Evolutionary conservation across 2,888 invertebrate species (phyloP).

Genomic region (Holacanthella duospinosa): DNA sequence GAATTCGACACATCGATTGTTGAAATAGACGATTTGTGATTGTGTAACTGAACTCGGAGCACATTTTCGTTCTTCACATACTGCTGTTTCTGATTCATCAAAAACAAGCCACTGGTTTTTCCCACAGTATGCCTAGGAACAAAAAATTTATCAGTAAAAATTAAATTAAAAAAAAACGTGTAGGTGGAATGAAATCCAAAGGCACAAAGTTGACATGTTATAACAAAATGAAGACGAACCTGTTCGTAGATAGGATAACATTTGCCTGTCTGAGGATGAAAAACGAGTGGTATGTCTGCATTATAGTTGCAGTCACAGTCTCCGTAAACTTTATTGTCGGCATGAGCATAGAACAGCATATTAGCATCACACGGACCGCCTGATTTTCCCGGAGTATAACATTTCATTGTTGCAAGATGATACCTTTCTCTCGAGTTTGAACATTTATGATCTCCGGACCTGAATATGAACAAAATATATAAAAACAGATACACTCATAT

Average conservation of each 20-base stretch:
- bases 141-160: not conserved
- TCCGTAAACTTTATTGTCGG: slow-evolving; percentile 2
- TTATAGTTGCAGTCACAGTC: slow-evolving; percentile 4
- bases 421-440: slow-evolving; percentile 2
- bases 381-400: not conserved
- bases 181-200: not conserved
- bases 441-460: slow-evolving; percentile 8
- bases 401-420: not conserved
- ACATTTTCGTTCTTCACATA: not conserved
- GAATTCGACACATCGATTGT: not conserved
- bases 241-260: slow-evolving; percentile 4
- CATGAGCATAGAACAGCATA: not conserved
- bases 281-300: not conserved
- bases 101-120: not conserved
- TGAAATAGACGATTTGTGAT: not conserved
- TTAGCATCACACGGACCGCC: not conserved
- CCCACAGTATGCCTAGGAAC: not conserved
- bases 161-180: not conserved
- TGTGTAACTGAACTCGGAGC: not conserved
- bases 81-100: not conserved
- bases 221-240: not conserved
- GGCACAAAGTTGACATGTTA: not conserved
- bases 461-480: too few species aligned
- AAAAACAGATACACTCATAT: too few species aligned
- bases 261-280: not conserved